phyloP scores from a whole-genome alignment of 1,140 invertebrate genomes.

The Euschistus heros region DNA sequence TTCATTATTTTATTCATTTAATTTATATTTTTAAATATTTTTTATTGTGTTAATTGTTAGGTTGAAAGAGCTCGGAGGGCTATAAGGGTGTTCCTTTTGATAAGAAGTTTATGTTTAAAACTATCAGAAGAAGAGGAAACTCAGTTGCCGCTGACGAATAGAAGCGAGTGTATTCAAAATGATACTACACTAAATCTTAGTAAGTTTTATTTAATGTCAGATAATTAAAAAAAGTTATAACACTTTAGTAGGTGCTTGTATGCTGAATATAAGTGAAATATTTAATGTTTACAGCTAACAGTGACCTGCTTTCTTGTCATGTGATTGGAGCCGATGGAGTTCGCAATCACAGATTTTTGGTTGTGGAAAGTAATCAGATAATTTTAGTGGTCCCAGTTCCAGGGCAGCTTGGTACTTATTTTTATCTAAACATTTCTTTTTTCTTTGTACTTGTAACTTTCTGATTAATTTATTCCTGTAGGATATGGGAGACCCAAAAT shows the following conservation, averaged over 20 bases:
- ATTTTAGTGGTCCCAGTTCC: slow-evolving; percentile 94
- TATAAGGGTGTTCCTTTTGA: slow-evolving; percentile 88
- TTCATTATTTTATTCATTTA: background rate
- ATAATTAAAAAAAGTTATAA: background rate
- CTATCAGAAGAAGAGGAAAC: slow-evolving; percentile 72
- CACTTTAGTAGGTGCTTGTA: slow-evolving; percentile 10
- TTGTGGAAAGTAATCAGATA: slow-evolving; percentile 87
- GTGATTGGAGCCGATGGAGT: slow-evolving; percentile 81
- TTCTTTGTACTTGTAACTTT: background rate
- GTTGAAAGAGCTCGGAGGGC: slow-evolving; percentile 86
- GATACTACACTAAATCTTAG: slow-evolving; percentile 29
- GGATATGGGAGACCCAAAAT: slow-evolving; percentile 22
- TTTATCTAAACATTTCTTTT: background rate
- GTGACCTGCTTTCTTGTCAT: slow-evolving; percentile 88
- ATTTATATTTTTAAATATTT: background rate
- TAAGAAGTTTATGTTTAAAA: slow-evolving; percentile 72
- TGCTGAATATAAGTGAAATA: slow-evolving; percentile 5
- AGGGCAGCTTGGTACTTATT: slow-evolving; percentile 64
- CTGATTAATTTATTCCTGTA: slow-evolving; percentile 8
- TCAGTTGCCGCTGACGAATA: slow-evolving; percentile 84
- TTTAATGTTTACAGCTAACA: slow-evolving; percentile 27
- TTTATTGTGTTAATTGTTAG: slow-evolving; percentile 36
- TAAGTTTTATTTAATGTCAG: slow-evolving; percentile 19
- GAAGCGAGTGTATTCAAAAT: slow-evolving; percentile 70
- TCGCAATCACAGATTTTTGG: slow-evolving; percentile 83